A percentile compares a stretch with the other conserved stretches of the same genome.
Conservation (phyloP, 2,888 invertebrate genomes). For the Agrotis clavis region DNA sequence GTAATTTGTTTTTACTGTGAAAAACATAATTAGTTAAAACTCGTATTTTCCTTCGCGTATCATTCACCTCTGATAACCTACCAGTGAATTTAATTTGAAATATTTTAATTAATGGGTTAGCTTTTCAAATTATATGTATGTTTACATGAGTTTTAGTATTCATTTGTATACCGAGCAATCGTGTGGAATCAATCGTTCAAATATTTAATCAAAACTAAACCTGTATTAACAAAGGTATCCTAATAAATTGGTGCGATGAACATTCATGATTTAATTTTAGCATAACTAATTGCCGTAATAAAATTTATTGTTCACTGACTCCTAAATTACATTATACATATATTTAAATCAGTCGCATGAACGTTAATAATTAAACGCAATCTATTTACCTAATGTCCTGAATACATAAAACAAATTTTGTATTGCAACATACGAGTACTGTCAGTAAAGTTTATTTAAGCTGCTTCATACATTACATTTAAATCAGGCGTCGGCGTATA, state of each 20-base stretch:
- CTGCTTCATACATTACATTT: background rate
- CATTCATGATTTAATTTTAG: constrained; percentile 21
- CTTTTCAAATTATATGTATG: background rate
- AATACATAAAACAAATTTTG: constrained; percentile 36
- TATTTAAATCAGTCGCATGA: background rate
- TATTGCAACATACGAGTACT: constrained; percentile 40
- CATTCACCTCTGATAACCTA: background rate
- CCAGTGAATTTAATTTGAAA: background rate
- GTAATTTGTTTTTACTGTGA: background rate
- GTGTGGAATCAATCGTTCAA: background rate
- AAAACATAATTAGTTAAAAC: background rate
- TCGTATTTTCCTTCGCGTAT: background rate
- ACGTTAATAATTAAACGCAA: background rate
- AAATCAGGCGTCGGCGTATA: constrained; percentile 35
- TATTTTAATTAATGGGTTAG: background rate
- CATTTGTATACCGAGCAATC: background rate
- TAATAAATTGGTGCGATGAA: constrained; percentile 16
- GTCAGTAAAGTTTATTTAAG: constrained; percentile 41
- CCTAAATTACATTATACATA: constrained; percentile 38
- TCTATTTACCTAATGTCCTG: constrained; percentile 40
- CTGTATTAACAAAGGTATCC: background rate
- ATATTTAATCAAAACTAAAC: constrained; percentile 12
- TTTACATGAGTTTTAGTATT: background rate
- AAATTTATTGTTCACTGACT: constrained; percentile 26
- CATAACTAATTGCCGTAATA: constrained; percentile 13